These are phyloP conservation scores for Meiosimyza platycephala DNA, from an alignment of 2,888 invertebrate species.

Conservation along the genomic window DNA sequence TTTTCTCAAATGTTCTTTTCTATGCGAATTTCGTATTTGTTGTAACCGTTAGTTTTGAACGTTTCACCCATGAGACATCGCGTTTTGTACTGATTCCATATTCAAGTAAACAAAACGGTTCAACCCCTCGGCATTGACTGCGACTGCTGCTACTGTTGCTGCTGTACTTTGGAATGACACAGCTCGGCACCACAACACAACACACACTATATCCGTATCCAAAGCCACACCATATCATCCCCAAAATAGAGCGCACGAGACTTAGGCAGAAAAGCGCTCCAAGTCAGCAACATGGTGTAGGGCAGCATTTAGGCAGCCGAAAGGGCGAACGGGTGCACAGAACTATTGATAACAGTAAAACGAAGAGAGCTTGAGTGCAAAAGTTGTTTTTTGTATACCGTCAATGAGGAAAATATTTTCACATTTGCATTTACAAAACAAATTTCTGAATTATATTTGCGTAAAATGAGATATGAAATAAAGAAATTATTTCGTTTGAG, in stretches of 20 bases:
- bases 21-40: no score
- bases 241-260: conserved; percentile 34
- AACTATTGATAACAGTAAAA: not conserved
- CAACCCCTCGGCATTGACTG: conserved; percentile 54
- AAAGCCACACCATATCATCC: conserved; percentile 24
- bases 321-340: not conserved
- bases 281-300: not conserved
- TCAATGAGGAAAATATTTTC: no score
- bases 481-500: no score
- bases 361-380: no score
- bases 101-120: conserved; percentile 60
- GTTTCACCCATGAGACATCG: conserved; percentile 54
- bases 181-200: conserved; percentile 22
- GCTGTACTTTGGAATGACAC: conserved; percentile 42
- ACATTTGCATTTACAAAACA: no score
- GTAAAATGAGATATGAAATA: no score
- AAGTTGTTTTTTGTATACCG: no score
- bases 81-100: conserved; percentile 56
- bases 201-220: not conserved
- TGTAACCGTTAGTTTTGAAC: conserved; percentile 45
- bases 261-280: conserved; percentile 22
- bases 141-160: conserved; percentile 1
- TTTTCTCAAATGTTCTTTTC: conserved; percentile 40
- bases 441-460: no score
- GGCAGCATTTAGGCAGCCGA: not conserved